phyloP scores from a whole-genome alignment of 2,113 vertebrate genomes.

The Hemiscyllium ocellatum region DNA sequence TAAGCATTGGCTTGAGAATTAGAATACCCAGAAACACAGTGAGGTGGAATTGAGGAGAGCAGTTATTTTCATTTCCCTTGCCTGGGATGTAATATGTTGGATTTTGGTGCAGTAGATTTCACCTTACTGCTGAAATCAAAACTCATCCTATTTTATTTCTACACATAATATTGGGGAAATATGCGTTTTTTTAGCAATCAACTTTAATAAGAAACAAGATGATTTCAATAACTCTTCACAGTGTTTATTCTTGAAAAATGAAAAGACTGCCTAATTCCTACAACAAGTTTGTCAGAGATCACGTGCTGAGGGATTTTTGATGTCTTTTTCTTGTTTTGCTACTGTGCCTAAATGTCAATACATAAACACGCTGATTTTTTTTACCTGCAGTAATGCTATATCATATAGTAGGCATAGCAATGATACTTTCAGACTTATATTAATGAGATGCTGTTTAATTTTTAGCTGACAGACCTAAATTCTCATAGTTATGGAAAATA shows the following conservation, averaged over 20 bases:
- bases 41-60: not conserved
- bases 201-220: not conserved
- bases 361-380: not conserved
- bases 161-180: not conserved
- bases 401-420: not conserved
- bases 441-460: not conserved
- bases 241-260: not conserved
- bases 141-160: not conserved
- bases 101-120: not conserved
- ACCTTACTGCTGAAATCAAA: not conserved
- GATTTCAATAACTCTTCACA: not conserved
- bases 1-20: not conserved
- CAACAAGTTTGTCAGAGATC: not conserved
- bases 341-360: not conserved
- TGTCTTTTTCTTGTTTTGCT: not conserved
- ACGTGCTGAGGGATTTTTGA: not conserved
- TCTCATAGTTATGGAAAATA: not conserved
- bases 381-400: not conserved
- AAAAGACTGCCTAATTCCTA: not conserved
- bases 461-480: not conserved
- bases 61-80: not conserved
- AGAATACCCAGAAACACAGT: not conserved
- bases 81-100: not conserved
- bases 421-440: not conserved
- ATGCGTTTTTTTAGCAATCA: not conserved